Percentiles rank a stretch among this genome's conserved stretches.
Evolutionary conservation across 92 coral and sea anemone species (phyloP).

Genomic region (Epizoanthus illoricatus): DNA sequence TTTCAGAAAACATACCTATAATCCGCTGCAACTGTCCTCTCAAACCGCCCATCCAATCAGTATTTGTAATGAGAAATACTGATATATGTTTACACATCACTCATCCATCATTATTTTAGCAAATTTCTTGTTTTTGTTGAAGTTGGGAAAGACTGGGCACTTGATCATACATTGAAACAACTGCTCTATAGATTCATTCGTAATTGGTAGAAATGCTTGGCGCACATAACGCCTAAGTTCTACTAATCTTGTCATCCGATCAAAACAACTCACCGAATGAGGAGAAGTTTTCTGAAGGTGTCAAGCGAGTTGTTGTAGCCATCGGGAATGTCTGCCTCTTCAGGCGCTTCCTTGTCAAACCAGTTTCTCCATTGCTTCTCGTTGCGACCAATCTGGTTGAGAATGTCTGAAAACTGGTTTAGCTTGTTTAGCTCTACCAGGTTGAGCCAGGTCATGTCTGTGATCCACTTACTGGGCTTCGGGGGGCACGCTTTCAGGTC

Average conservation of each 20-base stretch:
- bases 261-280: constrained; percentile 66
- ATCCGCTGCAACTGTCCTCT: no score
- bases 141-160: no score
- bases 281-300: constrained; percentile 91
- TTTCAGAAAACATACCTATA: no score
- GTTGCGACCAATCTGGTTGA: constrained; percentile 96
- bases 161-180: no score
- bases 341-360: constrained; percentile 98
- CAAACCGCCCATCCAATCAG: no score
- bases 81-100: no score
- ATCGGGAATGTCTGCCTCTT: constrained; percentile 95
- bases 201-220: background rate
- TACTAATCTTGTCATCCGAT: background rate
- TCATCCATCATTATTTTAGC: no score
- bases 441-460: constrained; percentile 95
- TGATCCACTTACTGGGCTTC: constrained; percentile 92
- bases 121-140: no score
- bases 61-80: no score
- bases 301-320: constrained; percentile 96
- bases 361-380: constrained; percentile 98
- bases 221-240: background rate
- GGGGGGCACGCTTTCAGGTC: constrained; percentile 93
- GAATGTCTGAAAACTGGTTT: constrained; percentile 90
- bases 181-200: no score
- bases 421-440: constrained; percentile 87